These are phyloP conservation scores for Papilio helenus DNA, from an alignment of 1,140 invertebrate genomes.

Conservation along the genomic window DNA sequence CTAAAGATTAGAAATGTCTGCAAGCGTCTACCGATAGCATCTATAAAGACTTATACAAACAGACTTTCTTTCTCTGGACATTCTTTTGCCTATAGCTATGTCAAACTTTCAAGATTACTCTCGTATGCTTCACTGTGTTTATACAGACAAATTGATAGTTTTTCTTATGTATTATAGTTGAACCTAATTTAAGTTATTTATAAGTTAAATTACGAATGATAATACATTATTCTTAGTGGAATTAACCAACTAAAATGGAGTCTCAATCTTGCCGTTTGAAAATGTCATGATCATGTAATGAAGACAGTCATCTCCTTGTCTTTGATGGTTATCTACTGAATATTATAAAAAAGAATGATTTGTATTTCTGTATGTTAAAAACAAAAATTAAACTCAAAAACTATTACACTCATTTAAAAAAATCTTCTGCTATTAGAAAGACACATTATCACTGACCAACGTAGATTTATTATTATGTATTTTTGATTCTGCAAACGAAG, in stretches of 20 bases:
- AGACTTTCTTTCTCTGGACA: not conserved
- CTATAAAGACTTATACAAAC: conserved; percentile 12
- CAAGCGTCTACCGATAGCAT: conserved; percentile 30
- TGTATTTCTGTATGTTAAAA: no score
- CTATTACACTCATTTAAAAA: no score
- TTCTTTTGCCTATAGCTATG: conserved; percentile 1
- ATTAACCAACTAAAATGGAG: not conserved
- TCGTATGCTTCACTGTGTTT: not conserved
- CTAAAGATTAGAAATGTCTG: conserved; percentile 41
- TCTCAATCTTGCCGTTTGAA: no score
- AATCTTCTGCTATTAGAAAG: no score
- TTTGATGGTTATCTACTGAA: not conserved
- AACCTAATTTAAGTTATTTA: no score
- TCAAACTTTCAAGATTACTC: conserved; percentile 8
- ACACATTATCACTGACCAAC: no score
- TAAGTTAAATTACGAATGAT: no score
- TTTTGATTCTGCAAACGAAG: no score
- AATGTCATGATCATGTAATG: not conserved
- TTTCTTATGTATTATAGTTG: not conserved
- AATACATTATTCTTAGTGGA: not conserved
- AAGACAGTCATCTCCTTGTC: not conserved
- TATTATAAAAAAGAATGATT: no score
- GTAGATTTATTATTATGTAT: no score
- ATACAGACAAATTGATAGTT: not conserved
- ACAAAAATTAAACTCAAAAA: no score